Conservation (phyloP, 1,140 invertebrate species). For the Hyphantria cunea region DNA sequence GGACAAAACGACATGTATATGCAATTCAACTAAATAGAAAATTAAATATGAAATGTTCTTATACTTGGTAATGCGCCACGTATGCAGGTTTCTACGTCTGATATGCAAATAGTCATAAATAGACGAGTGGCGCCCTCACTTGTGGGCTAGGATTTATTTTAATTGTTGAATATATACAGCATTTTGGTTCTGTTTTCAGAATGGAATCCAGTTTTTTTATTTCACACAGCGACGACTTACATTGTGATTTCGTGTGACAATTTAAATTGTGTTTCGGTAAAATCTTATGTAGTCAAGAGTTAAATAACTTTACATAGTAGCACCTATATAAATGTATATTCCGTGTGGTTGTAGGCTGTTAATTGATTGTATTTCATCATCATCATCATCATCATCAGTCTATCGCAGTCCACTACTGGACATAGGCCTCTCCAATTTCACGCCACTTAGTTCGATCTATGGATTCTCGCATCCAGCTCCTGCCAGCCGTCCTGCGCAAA, state of each 20-base stretch:
- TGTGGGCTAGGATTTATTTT: constrained; percentile 28
- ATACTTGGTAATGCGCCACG: constrained; percentile 40
- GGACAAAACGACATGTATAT: constrained; percentile 53
- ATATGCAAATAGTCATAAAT: constrained; percentile 70
- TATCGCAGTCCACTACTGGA: no score
- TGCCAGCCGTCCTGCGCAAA: no score
- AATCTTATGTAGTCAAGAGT: no score
- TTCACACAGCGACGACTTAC: background rate
- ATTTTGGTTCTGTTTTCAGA: background rate
- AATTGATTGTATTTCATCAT: no score
- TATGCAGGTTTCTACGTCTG: constrained; percentile 35
- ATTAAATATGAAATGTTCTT: constrained; percentile 75
- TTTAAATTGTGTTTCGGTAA: no score
- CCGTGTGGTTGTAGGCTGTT: no score
- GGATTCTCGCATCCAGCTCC: no score
- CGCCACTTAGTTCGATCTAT: no score
- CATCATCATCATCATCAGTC: no score
- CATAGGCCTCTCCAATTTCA: no score
- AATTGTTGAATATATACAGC: constrained; percentile 30
- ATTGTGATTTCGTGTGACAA: background rate
- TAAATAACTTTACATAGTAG: no score
- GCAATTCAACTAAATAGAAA: constrained; percentile 71
- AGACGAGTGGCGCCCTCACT: constrained; percentile 49
- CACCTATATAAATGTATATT: no score
- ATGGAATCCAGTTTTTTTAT: background rate